A percentile compares a stretch with the other conserved stretches of the same genome.
Evolutionary conservation across 2,113 vertebrate genomes (phyloP).

Genomic region (Hucho hucho): DNA sequence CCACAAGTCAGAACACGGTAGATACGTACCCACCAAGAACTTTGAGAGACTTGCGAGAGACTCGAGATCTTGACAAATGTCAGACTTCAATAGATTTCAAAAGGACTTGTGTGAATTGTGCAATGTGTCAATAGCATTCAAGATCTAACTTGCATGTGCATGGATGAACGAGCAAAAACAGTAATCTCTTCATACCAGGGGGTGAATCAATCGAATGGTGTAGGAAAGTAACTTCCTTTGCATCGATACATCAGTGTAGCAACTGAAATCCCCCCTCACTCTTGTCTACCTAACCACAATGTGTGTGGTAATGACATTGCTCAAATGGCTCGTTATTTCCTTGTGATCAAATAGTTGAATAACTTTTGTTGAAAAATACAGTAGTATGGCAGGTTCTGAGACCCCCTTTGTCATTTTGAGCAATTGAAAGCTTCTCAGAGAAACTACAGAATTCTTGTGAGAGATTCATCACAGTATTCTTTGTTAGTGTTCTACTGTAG

Average conservation of each 20-base stretch:
- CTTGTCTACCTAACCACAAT: not conserved
- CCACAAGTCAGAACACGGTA: not conserved
- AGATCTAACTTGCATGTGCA: conserved; percentile 13
- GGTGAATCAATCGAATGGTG: not conserved
- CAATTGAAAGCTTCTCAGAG: too few species aligned
- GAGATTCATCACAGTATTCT: not conserved
- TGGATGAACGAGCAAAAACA: not conserved
- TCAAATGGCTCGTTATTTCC: not conserved
- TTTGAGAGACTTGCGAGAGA: too few species aligned
- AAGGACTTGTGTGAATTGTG: not conserved
- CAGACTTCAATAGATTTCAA: not conserved
- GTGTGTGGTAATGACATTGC: not conserved
- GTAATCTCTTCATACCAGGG: not conserved
- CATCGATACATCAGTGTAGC: conserved; percentile 8
- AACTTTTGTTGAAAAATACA: not conserved
- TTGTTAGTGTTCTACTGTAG: not conserved
- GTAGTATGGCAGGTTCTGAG: not conserved
- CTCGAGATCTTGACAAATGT: not conserved
- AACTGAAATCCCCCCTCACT: conserved; percentile 38
- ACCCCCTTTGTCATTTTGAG: too few species aligned
- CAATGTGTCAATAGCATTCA: not conserved
- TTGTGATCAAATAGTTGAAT: not conserved
- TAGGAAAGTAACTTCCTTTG: not conserved
- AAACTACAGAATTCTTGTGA: not conserved
- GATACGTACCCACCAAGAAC: not conserved